Percentiles rank a stretch among this genome's conserved stretches.
phyloP scores from a whole-genome alignment of 2,797 vertebrate genomes.

The Brachymystax lenok region DNA sequence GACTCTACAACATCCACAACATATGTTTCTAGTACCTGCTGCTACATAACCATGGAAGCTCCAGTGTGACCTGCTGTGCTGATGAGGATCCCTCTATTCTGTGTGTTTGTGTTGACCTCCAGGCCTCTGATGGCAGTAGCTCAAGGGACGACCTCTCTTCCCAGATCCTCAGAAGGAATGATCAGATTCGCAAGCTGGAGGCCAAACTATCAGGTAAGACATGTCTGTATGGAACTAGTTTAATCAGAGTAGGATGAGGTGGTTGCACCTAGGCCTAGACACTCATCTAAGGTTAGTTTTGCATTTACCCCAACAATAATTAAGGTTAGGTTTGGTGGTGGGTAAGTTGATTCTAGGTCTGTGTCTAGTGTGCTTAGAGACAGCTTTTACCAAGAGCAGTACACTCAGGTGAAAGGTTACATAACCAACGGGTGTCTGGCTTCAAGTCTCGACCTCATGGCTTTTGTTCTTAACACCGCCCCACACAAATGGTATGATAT shows the following conservation, averaged over 20 bases:
- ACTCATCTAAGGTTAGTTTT: background rate
- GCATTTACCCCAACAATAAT: background rate
- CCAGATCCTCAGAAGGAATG: constrained; percentile 90
- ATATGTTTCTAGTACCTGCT: background rate
- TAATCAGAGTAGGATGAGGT: background rate
- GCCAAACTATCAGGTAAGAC: constrained; percentile 90
- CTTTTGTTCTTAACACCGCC: background rate
- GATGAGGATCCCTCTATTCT: background rate
- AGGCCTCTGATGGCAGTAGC: constrained; percentile 97
- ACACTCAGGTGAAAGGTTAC: background rate
- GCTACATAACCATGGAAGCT: background rate
- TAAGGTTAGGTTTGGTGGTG: background rate
- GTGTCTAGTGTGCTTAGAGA: constrained; percentile 1
- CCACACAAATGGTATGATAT: background rate
- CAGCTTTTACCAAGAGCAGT: background rate
- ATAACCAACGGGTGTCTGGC: background rate
- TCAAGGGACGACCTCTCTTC: constrained; percentile 94
- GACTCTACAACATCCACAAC: background rate
- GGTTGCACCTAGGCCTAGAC: background rate
- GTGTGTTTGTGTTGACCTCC: constrained; percentile 3
- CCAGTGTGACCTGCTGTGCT: background rate
- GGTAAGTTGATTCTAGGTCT: background rate
- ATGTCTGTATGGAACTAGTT: background rate
- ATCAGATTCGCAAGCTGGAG: constrained; percentile 93
- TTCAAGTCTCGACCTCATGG: background rate